Evolutionary conservation across 2,113 vertebrate genomes (phyloP).

Genomic region (Neodontobutis hainanensis): DNA sequence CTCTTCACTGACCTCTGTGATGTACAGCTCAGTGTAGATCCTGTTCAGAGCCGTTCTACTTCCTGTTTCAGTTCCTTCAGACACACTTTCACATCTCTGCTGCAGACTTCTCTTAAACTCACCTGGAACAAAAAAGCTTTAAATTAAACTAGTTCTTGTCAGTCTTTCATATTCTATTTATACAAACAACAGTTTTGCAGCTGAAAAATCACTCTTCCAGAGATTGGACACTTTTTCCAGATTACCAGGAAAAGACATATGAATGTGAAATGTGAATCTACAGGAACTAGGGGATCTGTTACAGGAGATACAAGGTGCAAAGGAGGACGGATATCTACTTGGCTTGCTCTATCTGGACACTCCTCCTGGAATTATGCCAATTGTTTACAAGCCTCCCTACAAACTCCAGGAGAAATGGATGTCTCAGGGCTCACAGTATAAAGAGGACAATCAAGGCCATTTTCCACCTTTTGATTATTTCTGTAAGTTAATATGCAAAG

Average conservation of each 20-base stretch:
- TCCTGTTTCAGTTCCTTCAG: no score
- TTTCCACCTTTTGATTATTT: conserved; percentile 19
- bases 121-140: no score
- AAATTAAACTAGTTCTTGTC: no score
- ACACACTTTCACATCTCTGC: no score
- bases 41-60: no score
- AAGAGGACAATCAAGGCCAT: conserved; percentile 8
- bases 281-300: conserved; percentile 31
- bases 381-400: conserved; percentile 20
- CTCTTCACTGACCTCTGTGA: no score
- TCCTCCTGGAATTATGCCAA: conserved; percentile 7
- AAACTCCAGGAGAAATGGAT: conserved; percentile 18
- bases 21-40: no score
- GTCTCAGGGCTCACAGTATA: conserved; percentile 6
- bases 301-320: conserved; percentile 29
- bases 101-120: no score
- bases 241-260: conserved; percentile 14
- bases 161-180: no score
- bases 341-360: conserved; percentile 14
- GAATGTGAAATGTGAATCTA: conserved; percentile 16
- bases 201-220: not conserved
- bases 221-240: conserved; percentile 23
- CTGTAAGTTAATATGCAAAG: conserved; percentile 5
- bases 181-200: no score
- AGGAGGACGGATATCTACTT: conserved; percentile 29